Evolutionary conservation across 2,113 vertebrate genomes (phyloP).

Genomic region (Ceratotherium simum): DNA sequence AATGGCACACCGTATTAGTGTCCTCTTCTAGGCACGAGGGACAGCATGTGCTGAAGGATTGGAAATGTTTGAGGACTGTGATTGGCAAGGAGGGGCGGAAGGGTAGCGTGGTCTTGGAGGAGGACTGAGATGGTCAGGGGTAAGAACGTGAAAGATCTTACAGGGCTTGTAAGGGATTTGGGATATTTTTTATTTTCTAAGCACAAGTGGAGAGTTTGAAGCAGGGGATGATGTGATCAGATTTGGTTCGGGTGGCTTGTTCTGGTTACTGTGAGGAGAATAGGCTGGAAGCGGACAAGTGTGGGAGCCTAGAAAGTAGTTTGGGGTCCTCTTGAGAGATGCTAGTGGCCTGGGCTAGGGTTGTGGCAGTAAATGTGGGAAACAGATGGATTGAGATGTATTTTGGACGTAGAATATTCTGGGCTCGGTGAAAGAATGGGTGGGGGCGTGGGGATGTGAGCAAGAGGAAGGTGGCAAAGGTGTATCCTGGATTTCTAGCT

Average conservation of each 20-base stretch:
- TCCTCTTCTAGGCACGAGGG: not conserved
- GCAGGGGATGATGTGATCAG: not conserved
- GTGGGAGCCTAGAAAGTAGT: not conserved
- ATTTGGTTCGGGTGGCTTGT: not conserved
- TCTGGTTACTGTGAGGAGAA: not conserved
- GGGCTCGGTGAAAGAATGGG: not conserved
- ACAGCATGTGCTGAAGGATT: not conserved
- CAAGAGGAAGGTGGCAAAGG: not conserved
- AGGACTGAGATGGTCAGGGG: no score
- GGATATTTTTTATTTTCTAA: not conserved
- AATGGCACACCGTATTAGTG: not conserved
- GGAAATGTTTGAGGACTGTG: not conserved
- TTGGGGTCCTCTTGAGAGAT: not conserved
- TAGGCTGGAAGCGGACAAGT: not conserved
- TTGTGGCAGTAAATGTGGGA: not conserved
- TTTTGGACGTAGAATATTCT: not conserved
- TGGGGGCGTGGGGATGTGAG: rapidly evolving
- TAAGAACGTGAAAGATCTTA: not conserved
- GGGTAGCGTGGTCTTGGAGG: not conserved
- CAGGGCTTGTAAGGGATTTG: not conserved
- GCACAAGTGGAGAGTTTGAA: not conserved
- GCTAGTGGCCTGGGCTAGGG: no score
- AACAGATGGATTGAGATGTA: not conserved
- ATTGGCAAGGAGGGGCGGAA: not conserved
- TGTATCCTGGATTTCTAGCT: not conserved